Base-by-base conservation (phyloP, 2,888 invertebrate species). In the Luffia ferchaultella region DNA sequence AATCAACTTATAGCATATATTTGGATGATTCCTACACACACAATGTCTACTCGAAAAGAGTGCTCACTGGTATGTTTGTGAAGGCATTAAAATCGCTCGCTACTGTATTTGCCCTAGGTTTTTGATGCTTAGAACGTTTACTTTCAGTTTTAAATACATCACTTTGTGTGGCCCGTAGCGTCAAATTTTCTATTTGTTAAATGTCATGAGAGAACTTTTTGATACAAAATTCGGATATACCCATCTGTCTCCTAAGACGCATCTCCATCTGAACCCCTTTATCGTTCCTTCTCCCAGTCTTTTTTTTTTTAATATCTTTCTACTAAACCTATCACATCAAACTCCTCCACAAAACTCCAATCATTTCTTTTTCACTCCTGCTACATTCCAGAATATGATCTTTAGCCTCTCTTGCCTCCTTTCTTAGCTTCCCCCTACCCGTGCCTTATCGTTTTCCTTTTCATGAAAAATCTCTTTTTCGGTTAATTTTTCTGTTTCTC, bases 21-120 rank as follows among this genome's bases (percentile, higher is more conserved):
- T 30, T 30, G 12, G 30, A 30, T 30, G 30, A 30, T 30, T 30
- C 30, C 5, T 30, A 12, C 12, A 30, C 30, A 30, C 30, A 30
- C 30, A 30, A 30, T 12, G 30, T 30, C 30, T 30, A 12, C 30
- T 30, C 47, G 58, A 61, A 58, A 60, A 62, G 62, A 62, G 59
- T 67, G 64, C 70, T 73, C 70, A 69, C 71, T 76, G 71, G 72
- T 72, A 74, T 70, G 63, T 79, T 77, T 78, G 76, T 65, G 63
- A 62, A 66, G 62, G 77, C 67, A 75, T 78, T 76, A 78, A 68
- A 67, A 65, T 62, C 64, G 63, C 68, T 62, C 64, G 64, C 64
- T 59, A 54, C 62, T 55, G 65, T 77, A 76, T 79, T 78, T 79
- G 73, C 70, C 55, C 57, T 70, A 70, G 76, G 68, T 70, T 74